Evolutionary conservation across 1,140 invertebrate genomes (phyloP), one percentile per base, ranked within the genome.

Genomic region (Melipona quadrifasciata): DNA sequence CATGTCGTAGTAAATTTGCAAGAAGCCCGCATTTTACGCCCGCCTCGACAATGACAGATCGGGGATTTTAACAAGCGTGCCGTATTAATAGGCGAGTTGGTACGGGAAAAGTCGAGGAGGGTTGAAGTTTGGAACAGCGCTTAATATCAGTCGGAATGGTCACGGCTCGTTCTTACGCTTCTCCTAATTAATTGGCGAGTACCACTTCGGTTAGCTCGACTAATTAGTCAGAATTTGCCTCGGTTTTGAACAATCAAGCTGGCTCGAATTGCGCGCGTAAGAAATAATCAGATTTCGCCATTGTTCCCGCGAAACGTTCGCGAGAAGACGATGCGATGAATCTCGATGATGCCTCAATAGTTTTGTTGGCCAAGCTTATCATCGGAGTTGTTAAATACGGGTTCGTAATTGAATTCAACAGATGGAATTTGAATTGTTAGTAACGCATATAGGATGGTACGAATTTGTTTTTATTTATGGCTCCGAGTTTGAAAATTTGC

Each of bases 61-160:
- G 10, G n/a, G 10, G n/a, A 51, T 72, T 51, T n/a, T 27, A 72
- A 19, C 24, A 17, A 51, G 2, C 47, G 10, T 4, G 8, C 2
- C 39, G 39, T 47, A 53, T 27, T 51, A 27, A 27, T 72, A 11
- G 12, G 31, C 53, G 12, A 57, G 27, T 55, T 16, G 39, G 2
- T 14, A 39, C n/a, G 19, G 24, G 2, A 6, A 51, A 16, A 39
- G 70, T 75, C 39, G 39, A 47, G 24, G 21, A 17, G 10, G 21
- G 12, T 34, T 75, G 31, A 39, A 75, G 53, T 75, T 75, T 19
- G 8, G 24, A 75, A 75, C 31, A 58, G 21, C 55, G 10, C 27
- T 75, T 75, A 57, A 17, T 75, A 75, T 39, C 73, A 75, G 73
- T 58, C 73, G 47, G 55, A 16, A 34, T 39, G 10, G 73, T 58